Conservation (phyloP, 2,888 invertebrate species). For the Diaprepes abbreviatus region DNA sequence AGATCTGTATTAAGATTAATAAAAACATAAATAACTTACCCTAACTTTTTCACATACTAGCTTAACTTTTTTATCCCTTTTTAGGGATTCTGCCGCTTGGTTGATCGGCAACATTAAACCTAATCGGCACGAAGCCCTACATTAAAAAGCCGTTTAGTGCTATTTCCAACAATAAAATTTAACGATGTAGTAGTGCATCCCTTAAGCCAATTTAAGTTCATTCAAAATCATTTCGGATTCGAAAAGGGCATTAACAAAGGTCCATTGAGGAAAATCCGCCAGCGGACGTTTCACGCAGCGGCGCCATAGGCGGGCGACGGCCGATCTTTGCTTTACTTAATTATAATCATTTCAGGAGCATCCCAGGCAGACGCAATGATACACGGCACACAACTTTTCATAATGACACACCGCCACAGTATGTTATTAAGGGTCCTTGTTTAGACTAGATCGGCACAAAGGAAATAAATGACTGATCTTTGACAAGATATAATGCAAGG, state of each 20-base stretch:
- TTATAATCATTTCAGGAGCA: constrained; percentile 64
- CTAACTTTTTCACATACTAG: constrained; percentile 7
- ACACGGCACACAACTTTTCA: constrained; percentile 42
- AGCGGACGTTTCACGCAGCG: constrained; percentile 57
- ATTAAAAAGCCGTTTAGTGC: constrained; percentile 57
- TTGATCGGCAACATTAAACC: constrained; percentile 40
- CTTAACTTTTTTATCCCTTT: constrained; percentile 24
- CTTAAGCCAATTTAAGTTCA: constrained; percentile 59
- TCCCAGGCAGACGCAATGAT: constrained; percentile 51
- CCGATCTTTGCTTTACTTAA: constrained; percentile 61
- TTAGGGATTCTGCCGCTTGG: constrained; percentile 44
- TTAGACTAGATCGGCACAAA: constrained; percentile 35
- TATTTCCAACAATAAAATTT: constrained; percentile 58
- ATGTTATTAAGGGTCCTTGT: constrained; percentile 51
- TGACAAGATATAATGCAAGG: constrained; percentile 16
- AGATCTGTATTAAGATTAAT: background rate
- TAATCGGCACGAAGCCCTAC: constrained; percentile 49
- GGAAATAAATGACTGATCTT: constrained; percentile 21
- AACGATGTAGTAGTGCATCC: constrained; percentile 56
- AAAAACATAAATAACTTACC: background rate
- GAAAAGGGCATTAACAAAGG: constrained; percentile 54
- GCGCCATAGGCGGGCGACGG: constrained; percentile 66
- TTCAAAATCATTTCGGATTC: constrained; percentile 56
- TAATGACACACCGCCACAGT: constrained; percentile 40
- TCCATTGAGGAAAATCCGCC: constrained; percentile 58